A percentile compares a stretch with the other conserved stretches of the same genome.
phyloP scores from a whole-genome alignment of 2,888 invertebrate genomes.

The Stegana nigrithorax region DNA sequence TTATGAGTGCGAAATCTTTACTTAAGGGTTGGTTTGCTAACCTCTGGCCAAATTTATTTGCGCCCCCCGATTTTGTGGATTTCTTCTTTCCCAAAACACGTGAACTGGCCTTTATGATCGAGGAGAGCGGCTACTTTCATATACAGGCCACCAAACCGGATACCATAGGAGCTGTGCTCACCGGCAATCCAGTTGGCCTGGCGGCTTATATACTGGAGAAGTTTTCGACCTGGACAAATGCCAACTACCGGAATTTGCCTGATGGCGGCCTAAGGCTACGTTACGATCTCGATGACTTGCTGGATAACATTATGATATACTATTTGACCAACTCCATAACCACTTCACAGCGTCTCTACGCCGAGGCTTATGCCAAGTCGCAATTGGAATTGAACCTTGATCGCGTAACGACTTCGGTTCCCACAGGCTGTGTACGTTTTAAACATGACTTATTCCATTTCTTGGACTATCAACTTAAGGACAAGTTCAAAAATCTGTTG shows the following conservation, averaged over 20 bases:
- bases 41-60: conserved; percentile 67
- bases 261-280: conserved; percentile 64
- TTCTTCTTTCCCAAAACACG: conserved; percentile 70
- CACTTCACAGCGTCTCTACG: conserved; percentile 77
- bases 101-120: conserved; percentile 46
- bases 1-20: conserved; percentile 52
- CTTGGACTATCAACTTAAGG: conserved; percentile 72
- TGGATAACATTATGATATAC: conserved; percentile 85
- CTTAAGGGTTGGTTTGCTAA: conserved; percentile 69
- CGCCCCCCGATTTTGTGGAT: conserved; percentile 70
- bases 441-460: conserved; percentile 75
- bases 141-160: conserved; percentile 91
- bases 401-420: conserved; percentile 75
- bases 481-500: conserved; percentile 76
- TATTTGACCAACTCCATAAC: conserved; percentile 79
- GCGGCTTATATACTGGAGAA: conserved; percentile 92
- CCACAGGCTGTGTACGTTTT: conserved; percentile 80
- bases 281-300: conserved; percentile 70
- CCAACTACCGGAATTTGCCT: conserved; percentile 70
- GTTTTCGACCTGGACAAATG: conserved; percentile 80
- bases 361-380: conserved; percentile 70
- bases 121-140: conserved; percentile 76
- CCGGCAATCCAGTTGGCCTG: conserved; percentile 77
- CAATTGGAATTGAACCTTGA: conserved; percentile 47
- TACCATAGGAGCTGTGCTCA: conserved; percentile 74